These are phyloP conservation scores for Poeciliopsis turrubarensis DNA, from an alignment of 2,113 vertebrate species.

Conservation along the genomic window DNA sequence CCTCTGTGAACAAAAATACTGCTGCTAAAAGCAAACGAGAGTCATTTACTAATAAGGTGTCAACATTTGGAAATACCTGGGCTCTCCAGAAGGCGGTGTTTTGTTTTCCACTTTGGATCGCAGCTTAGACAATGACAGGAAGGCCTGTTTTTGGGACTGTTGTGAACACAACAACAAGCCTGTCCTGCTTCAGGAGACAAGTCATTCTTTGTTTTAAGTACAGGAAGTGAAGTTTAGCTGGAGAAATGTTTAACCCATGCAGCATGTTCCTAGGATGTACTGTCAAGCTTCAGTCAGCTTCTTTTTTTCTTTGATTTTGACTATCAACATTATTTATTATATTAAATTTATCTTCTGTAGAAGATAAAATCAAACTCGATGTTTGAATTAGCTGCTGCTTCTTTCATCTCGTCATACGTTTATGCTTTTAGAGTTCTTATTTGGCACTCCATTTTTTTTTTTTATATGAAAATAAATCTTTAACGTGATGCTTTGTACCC, in stretches of 20 bases:
- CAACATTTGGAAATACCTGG: conserved; percentile 1
- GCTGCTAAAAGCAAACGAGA: conserved; percentile 23
- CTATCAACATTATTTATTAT: neutral
- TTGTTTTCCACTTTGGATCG: conserved; percentile 32
- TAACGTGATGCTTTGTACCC: no score
- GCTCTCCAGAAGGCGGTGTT: conserved; percentile 32
- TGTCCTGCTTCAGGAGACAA: conserved; percentile 53
- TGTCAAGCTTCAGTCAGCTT: neutral
- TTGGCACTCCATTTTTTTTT: neutral
- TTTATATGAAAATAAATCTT: neutral
- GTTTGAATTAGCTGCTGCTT: neutral
- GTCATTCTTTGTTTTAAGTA: conserved; percentile 65
- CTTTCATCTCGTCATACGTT: neutral
- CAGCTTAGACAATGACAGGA: conserved; percentile 76
- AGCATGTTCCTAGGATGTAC: conserved; percentile 47
- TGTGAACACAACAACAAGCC: conserved; percentile 59
- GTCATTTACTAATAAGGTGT: conserved; percentile 19
- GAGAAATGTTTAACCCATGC: conserved; percentile 39
- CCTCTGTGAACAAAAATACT: conserved; percentile 17
- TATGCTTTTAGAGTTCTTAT: neutral
- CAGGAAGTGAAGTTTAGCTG: conserved; percentile 69
- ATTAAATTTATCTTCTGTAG: neutral
- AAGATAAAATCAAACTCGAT: neutral
- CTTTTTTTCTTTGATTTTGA: neutral
- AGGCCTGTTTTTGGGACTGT: conserved; percentile 34